phyloP scores from a whole-genome alignment of 2,888 invertebrate genomes.

The Eupithecia abbreviata region DNA sequence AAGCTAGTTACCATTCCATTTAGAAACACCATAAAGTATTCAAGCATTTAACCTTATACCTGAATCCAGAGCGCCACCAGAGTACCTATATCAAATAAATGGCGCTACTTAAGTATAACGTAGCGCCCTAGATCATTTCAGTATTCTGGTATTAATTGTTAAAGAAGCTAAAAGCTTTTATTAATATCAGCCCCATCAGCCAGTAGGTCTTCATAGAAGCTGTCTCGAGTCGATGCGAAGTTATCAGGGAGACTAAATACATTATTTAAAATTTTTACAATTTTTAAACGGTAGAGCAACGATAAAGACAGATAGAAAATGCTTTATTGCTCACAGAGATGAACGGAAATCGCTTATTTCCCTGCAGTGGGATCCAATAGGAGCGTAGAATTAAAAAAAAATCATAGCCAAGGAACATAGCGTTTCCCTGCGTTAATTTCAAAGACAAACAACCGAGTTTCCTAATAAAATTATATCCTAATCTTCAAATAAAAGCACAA shows the following conservation, averaged over 20 bases:
- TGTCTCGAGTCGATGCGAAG: neutral
- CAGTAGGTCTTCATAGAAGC: no score
- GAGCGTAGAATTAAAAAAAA: neutral
- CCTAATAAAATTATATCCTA: neutral
- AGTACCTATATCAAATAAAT: neutral
- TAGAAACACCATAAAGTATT: conserved; percentile 12
- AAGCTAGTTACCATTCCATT: neutral
- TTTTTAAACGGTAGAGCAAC: neutral
- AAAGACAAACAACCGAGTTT: neutral
- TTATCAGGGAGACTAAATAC: neutral
- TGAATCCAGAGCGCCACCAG: neutral
- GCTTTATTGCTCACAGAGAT: neutral
- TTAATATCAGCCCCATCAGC: neutral
- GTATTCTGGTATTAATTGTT: neutral
- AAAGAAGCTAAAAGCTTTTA: neutral
- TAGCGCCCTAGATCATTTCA: conserved; percentile 5
- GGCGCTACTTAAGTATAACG: neutral
- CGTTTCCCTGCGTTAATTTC: neutral
- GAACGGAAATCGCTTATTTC: neutral
- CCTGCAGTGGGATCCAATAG: neutral
- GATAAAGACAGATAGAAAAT: neutral
- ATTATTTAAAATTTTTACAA: no score
- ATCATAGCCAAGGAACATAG: neutral
- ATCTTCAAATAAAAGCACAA: neutral
- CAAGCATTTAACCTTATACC: conserved; percentile 11